Evolutionary conservation across 2,888 invertebrate species (phyloP).

Genomic region (Andrena chrysosceles): DNA sequence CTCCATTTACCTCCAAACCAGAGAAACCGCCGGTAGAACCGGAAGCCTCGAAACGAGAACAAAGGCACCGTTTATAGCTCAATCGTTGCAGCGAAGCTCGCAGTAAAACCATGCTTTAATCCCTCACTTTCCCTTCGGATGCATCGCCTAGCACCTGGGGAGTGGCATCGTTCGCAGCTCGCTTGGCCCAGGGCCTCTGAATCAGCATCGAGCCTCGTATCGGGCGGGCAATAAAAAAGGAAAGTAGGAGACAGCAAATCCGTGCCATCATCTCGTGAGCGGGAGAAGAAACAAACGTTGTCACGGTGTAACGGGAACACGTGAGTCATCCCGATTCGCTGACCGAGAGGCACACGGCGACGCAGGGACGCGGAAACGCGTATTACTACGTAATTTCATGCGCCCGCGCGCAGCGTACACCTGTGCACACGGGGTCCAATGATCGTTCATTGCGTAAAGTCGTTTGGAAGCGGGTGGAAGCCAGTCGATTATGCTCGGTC

Average conservation of each 20-base stretch:
- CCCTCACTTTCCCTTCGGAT: slow-evolving; percentile 28
- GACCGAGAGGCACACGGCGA: slow-evolving; percentile 40
- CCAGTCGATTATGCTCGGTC: slow-evolving; percentile 64
- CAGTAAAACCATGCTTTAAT: slow-evolving; percentile 21
- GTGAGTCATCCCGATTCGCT: slow-evolving; percentile 79
- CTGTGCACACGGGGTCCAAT: slow-evolving; percentile 52
- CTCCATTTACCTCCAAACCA: slow-evolving; percentile 10
- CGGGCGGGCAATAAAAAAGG: background rate
- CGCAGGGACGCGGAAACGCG: slow-evolving; percentile 59
- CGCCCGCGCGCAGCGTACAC: slow-evolving; percentile 41
- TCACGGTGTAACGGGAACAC: slow-evolving; percentile 76
- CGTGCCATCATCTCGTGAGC: slow-evolving; percentile 48
- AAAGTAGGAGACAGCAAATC: background rate
- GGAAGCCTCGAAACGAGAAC: slow-evolving; percentile 18
- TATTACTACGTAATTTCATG: slow-evolving; percentile 65
- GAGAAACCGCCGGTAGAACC: slow-evolving; percentile 18
- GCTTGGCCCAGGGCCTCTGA: background rate
- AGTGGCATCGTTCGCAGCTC: slow-evolving; percentile 19
- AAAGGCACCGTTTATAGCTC: slow-evolving; percentile 24
- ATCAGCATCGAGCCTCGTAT: slow-evolving; percentile 6
- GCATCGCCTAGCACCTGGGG: background rate
- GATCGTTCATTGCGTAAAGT: slow-evolving; percentile 75
- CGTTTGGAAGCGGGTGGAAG: slow-evolving; percentile 63
- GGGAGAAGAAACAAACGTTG: slow-evolving; percentile 50
- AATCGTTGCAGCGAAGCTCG: slow-evolving; percentile 10